Evolutionary conservation across 2,113 vertebrate species (phyloP).

Genomic region (Sapayoa aenigma): DNA sequence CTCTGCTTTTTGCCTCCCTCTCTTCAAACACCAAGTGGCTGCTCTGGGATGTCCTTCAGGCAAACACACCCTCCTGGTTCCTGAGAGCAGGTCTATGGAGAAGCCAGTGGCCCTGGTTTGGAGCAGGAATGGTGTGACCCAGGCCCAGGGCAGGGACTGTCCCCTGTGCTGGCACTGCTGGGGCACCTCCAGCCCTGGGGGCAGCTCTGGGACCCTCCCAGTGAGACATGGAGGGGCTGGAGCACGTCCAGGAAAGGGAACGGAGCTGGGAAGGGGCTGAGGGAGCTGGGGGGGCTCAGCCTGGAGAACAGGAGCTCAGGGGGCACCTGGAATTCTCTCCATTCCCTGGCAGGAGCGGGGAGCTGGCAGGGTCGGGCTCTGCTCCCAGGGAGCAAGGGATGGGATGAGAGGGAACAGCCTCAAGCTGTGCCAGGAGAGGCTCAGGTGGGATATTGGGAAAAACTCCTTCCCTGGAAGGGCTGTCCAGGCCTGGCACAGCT

Average conservation of each 20-base stretch:
- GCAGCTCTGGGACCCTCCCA: not conserved
- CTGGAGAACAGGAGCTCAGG: not conserved
- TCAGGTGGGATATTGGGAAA: fast-evolving
- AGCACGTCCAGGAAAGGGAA: fast-evolving
- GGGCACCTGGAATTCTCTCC: not conserved
- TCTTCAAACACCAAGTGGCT: not conserved
- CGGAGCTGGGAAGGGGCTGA: not conserved
- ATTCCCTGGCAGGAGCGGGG: not conserved
- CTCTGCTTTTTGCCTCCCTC: not conserved
- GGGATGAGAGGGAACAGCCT: not conserved
- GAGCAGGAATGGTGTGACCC: not conserved
- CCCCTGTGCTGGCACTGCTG: not conserved
- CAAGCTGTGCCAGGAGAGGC: fast-evolving
- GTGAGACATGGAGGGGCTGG: not conserved
- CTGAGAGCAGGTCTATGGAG: not conserved
- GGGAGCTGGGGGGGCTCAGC: not conserved
- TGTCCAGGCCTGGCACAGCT: not conserved
- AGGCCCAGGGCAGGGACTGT: not conserved
- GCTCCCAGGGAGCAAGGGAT: not conserved
- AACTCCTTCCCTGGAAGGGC: too few relatives aligned
- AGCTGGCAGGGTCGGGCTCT: fast-evolving
- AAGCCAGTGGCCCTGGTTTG: not conserved
- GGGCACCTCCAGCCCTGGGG: not conserved
- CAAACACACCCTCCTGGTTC: not conserved
- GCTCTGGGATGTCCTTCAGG: not conserved